Evolutionary conservation across 2,113 vertebrate species (phyloP).

Genomic region (Cynocephalus volans): DNA sequence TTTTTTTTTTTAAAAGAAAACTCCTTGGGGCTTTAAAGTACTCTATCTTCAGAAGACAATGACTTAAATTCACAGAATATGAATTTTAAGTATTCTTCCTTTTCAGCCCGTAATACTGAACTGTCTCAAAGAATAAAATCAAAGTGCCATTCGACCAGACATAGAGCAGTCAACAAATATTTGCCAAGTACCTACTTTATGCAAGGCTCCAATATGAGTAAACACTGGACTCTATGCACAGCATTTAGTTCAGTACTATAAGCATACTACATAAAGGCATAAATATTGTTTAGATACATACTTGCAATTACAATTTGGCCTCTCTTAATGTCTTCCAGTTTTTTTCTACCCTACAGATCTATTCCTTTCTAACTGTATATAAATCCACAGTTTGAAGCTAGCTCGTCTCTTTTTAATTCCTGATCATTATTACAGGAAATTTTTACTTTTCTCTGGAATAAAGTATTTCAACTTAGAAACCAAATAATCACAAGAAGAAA

Average conservation of each 20-base stretch:
- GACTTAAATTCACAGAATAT: constrained; percentile 42
- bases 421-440: constrained; percentile 11
- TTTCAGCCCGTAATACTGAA: constrained; percentile 16
- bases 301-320: not conserved
- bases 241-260: not conserved
- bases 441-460: constrained; percentile 54
- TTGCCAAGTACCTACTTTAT: not conserved
- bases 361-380: not conserved
- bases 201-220: not conserved
- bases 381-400: constrained; percentile 27
- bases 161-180: constrained; percentile 35
- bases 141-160: not conserved
- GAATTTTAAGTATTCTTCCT: constrained; percentile 45
- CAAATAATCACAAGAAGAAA: constrained; percentile 45
- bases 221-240: not conserved
- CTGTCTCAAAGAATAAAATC: constrained; percentile 40
- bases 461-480: constrained; percentile 58
- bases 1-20: not conserved
- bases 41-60: constrained; percentile 35
- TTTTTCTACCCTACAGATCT: constrained; percentile 36
- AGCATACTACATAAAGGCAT: not conserved
- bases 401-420: constrained; percentile 44
- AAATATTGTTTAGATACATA: not conserved
- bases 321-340: not conserved
- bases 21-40: constrained; percentile 33